phyloP scores from a whole-genome alignment of 2,797 vertebrate genomes.

The Eptatretus atami region DNA sequence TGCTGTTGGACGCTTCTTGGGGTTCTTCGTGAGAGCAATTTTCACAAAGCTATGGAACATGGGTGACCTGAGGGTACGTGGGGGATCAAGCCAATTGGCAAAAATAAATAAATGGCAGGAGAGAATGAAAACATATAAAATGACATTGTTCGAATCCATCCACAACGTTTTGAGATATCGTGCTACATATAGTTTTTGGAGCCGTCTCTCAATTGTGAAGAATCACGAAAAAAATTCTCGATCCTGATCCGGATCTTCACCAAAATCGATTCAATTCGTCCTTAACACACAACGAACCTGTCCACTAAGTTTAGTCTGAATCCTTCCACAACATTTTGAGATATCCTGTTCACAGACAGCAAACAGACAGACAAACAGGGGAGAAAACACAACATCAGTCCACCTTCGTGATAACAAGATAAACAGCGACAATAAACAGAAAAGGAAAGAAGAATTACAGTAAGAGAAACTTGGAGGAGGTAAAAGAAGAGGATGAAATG shows the following conservation, averaged over 20 bases:
- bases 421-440: neutral
- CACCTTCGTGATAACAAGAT: too few relatives aligned
- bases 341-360: too few relatives aligned
- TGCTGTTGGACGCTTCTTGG: conserved; percentile 39
- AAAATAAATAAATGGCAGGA: neutral
- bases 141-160: too few relatives aligned
- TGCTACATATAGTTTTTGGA: too few relatives aligned
- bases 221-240: too few relatives aligned
- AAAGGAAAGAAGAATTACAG: neutral
- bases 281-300: neutral
- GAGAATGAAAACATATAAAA: neutral
- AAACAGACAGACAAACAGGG: too few relatives aligned
- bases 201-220: too few relatives aligned
- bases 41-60: conserved; percentile 51
- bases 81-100: neutral
- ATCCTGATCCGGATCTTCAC: too few relatives aligned
- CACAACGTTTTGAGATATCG: too few relatives aligned
- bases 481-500: neutral
- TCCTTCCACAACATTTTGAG: too few relatives aligned
- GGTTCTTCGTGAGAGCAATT: conserved; percentile 38
- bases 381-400: too few relatives aligned
- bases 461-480: neutral
- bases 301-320: neutral
- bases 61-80: conserved; percentile 19
- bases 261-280: neutral